Conservation (phyloP, 2,113 vertebrate species). For the Eudorcas thomsonii region DNA sequence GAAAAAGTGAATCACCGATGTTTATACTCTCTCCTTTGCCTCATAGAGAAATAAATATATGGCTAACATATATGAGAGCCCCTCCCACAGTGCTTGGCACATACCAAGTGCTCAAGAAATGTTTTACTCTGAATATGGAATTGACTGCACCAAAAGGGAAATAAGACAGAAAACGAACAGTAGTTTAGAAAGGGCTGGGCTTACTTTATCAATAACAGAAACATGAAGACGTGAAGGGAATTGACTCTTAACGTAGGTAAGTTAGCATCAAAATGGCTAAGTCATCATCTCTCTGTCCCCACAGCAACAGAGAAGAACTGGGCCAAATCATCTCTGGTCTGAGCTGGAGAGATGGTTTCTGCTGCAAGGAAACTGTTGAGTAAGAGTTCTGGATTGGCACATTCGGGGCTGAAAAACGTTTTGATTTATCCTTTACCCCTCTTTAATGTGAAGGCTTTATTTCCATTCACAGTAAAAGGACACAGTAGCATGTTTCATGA, state of each 20-base stretch:
- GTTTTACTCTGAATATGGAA: not conserved
- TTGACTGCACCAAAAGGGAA: not conserved
- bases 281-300: not conserved
- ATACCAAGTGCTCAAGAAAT: not conserved
- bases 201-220: not conserved
- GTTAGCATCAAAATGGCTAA: not conserved
- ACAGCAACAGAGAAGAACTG: not conserved
- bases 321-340: not conserved
- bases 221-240: not conserved
- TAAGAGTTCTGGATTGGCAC: not conserved
- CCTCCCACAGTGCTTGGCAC: not conserved
- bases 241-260: not conserved
- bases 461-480: not conserved
- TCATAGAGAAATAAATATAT: not conserved
- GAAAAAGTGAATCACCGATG: not conserved
- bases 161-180: not conserved
- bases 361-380: not conserved
- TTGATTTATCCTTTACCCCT: not conserved
- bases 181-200: not conserved
- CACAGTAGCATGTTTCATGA: not conserved
- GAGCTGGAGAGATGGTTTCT: not conserved
- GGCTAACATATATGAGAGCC: too few species aligned
- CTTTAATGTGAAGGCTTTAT: not conserved
- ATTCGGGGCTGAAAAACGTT: not conserved
- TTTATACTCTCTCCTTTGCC: not conserved